Evolutionary conservation across 1,140 invertebrate genomes (phyloP), one percentile per base, ranked within the genome.

Genomic region (Wasmannia auropunctata): DNA sequence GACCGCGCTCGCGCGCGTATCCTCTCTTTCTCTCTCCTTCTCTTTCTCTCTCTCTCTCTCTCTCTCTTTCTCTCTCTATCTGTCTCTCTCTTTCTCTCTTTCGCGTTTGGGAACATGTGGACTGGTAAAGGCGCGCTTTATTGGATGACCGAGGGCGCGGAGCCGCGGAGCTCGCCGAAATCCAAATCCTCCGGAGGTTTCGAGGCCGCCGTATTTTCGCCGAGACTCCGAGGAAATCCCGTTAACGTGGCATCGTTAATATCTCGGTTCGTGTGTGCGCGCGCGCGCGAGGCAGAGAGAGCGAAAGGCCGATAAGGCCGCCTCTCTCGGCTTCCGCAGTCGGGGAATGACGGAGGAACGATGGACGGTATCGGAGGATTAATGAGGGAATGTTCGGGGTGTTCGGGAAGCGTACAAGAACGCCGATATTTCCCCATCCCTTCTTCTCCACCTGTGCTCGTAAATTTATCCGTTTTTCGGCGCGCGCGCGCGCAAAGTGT

Each of bases 201-300:
- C 79, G 58, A n/a, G n/a, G n/a, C 87, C 80, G 86, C 70, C 86
- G 85, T 91, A 91, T 92, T 92, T 92, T 91, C n/a, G n/a, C 91
- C 90, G 77, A 67, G 63, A 90, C 80, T 83, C 83, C 79, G 84
- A 91, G 91, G 90, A 92, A 93, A 92, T 92, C 91, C 92, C 88
- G 91, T 93, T 93, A 92, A 93, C 91, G 70, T 51, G 40, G 51
- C 67, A 54, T 91, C 90, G 91, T 92, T 93, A 93, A 92, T 93
- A 93, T 91, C 87, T 89, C 84, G 90, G 88, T 86, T 81, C 86
- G 79, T 62, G 76, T 56, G 77, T 65, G 76, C 58, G 60, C 75
- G 69, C 77, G 77, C 72, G 76, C 58, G 60, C 75, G 76, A 31
- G 37, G 79, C 25, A 46, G 79, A 25, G 67, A 72, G 49, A 83